These are phyloP conservation scores for Xestia ashworthii DNA, from an alignment of 2,888 invertebrate species.

Conservation along the genomic window DNA sequence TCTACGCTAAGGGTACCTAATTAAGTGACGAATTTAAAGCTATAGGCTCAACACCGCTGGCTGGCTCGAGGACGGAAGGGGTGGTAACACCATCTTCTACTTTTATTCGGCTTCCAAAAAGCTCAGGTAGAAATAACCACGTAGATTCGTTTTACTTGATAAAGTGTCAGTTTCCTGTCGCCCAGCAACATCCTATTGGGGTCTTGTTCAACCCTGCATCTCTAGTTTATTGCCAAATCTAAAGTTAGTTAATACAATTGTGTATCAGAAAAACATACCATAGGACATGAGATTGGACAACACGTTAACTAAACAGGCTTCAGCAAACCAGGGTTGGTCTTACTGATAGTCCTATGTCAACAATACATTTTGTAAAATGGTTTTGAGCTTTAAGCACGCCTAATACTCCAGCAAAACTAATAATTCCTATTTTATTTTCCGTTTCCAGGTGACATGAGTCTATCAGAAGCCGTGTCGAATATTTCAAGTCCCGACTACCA, in stretches of 20 bases:
- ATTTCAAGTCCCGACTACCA: constrained; percentile 97
- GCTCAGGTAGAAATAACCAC: background rate
- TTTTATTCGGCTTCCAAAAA: background rate
- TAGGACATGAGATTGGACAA: background rate
- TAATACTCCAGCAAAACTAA: background rate
- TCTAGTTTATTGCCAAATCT: background rate
- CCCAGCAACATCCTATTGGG: background rate
- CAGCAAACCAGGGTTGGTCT: background rate
- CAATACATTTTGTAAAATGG: background rate
- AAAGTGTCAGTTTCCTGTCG: background rate
- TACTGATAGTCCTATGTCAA: no score
- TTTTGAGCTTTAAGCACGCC: background rate
- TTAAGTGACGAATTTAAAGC: no score
- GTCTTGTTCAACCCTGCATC: background rate
- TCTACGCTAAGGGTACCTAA: no score
- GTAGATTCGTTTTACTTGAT: background rate
- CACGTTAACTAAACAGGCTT: background rate
- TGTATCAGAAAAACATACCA: constrained; percentile 4
- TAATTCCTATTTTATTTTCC: constrained; percentile 70
- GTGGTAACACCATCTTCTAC: no score
- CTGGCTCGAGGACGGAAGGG: no score
- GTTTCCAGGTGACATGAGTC: constrained; percentile 94
- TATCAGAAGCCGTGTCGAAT: constrained; percentile 96
- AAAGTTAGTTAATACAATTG: background rate
- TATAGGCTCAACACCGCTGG: no score